These are phyloP conservation scores for Galerucella calmariensis DNA, from an alignment of 2,888 invertebrate species.

Conservation along the genomic window DNA sequence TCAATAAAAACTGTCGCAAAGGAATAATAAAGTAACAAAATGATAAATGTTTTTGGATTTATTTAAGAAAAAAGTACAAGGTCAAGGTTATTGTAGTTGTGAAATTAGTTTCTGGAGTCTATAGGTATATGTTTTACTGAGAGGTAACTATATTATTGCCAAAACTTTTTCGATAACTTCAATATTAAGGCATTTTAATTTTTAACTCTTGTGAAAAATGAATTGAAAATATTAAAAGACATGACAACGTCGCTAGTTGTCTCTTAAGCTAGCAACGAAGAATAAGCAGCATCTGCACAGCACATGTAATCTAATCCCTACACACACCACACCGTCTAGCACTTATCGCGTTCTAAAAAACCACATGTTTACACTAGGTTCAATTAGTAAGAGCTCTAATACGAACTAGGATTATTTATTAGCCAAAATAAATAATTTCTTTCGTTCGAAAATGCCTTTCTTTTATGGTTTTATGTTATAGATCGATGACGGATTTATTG, in stretches of 20 bases:
- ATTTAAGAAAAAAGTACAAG: too few species aligned
- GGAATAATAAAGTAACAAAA: too few species aligned
- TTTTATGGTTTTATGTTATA: slow-evolving; percentile 43
- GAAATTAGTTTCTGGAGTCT: too few species aligned
- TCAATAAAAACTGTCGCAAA: too few species aligned
- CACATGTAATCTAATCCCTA: slow-evolving; percentile 50
- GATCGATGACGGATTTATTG: slow-evolving; percentile 50
- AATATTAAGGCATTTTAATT: too few species aligned
- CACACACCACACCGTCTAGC: slow-evolving; percentile 40
- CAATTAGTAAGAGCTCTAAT: slow-evolving; percentile 52
- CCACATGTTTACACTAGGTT: slow-evolving; percentile 55
- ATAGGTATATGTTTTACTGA: too few species aligned
- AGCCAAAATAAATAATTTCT: slow-evolving; percentile 47
- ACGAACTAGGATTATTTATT: slow-evolving; percentile 49
- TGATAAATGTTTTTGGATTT: too few species aligned
- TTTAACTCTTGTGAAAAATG: too few species aligned
- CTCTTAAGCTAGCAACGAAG: slow-evolving; percentile 13
- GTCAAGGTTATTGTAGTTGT: too few species aligned
- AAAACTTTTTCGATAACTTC: too few species aligned
- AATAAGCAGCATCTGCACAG: slow-evolving; percentile 51
- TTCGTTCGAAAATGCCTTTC: slow-evolving; percentile 44
- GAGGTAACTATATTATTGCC: too few species aligned
- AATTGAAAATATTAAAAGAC: slow-evolving; percentile 1
- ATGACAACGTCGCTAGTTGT: slow-evolving; percentile 37
- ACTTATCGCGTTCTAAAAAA: slow-evolving; percentile 53